Evolutionary conservation across 2,888 invertebrate species (phyloP), one percentile per base, ranked within the genome.

Genomic region (Stramonita haemastoma): DNA sequence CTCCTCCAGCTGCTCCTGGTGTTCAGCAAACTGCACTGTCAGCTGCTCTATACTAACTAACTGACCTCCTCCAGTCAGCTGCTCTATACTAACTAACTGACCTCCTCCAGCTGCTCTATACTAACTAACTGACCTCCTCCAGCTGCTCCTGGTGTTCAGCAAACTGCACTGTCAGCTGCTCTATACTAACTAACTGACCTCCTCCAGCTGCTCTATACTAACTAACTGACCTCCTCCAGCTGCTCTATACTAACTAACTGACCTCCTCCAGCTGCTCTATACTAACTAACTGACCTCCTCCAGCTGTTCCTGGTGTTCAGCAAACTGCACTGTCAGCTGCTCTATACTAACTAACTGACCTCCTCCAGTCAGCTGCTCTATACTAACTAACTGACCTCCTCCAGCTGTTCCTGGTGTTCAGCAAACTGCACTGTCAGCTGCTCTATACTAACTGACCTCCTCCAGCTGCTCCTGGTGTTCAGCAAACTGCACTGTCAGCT

Each of bases 91-190:
- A 13, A 66, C 66, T n/a, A n/a, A 66, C 95, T 94, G 94, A 99
- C 99, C 97, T 99, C 99, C 96, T 99, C 98, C 95, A 99, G 98
- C 96, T 99, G 99, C 96, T 99, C 99, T 46, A 5, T 26, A 13
- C 13, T n/a, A n/a, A 66, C 66, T n/a, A n/a, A 66, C 95, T 94
- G 94, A 99, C 99, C 97, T 99, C 99, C 96, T 99, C 98, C 95
- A 99, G 98, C 96, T 99, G 99, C 96, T 99, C 99, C 96, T 99
- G 98, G 96, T 99, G 98, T 96, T 99, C 99, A 96, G 98, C 98
- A 96, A 99, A 99, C 96, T 98, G 98, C 96, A 98, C 98, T 94
- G 98, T 98, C 96, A 98, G 98, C 96, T 98, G 98, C 96, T 99
- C 98, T 94, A n/a, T n/a, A 5, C 8, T 26, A 13, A 66, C 66